These are phyloP conservation scores for Oenanthe melanoleuca DNA, from an alignment of 2,113 vertebrate species.

Conservation along the genomic window DNA sequence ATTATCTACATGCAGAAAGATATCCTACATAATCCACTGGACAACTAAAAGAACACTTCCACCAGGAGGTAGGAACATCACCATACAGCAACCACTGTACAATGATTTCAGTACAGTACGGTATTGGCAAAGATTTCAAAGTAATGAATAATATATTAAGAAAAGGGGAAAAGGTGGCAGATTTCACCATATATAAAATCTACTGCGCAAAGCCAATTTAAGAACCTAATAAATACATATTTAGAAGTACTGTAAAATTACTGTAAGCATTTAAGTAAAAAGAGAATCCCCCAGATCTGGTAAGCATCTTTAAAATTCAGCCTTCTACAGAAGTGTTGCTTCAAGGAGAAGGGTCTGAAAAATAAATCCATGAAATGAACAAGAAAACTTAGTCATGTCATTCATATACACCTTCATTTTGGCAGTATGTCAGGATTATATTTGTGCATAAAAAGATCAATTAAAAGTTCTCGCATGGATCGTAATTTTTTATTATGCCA, in stretches of 20 bases:
- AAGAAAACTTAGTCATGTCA: neutral
- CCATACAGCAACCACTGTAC: neutral
- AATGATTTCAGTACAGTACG: neutral
- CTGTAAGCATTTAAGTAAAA: neutral
- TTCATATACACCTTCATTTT: neutral
- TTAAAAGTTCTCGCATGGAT: neutral
- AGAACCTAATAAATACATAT: neutral
- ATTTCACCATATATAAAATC: neutral
- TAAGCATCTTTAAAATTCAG: neutral
- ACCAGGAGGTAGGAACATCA: neutral
- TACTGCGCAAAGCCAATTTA: neutral
- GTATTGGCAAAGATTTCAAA: neutral
- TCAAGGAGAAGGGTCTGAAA: neutral
- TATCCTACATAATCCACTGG: neutral
- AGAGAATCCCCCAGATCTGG: neutral
- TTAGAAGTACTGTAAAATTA: neutral
- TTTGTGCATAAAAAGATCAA: neutral
- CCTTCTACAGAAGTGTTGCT: neutral
- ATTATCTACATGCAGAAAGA: neutral
- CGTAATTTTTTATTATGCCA: neutral
- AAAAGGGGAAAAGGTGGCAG: neutral
- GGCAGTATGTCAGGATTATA: neutral
- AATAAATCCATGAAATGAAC: neutral
- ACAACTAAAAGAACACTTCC: neutral
- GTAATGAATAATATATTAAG: neutral